These are phyloP conservation scores for Acrocephalus kingi DNA, from an alignment of 2,113 vertebrate genomes.

Conservation along the genomic window DNA sequence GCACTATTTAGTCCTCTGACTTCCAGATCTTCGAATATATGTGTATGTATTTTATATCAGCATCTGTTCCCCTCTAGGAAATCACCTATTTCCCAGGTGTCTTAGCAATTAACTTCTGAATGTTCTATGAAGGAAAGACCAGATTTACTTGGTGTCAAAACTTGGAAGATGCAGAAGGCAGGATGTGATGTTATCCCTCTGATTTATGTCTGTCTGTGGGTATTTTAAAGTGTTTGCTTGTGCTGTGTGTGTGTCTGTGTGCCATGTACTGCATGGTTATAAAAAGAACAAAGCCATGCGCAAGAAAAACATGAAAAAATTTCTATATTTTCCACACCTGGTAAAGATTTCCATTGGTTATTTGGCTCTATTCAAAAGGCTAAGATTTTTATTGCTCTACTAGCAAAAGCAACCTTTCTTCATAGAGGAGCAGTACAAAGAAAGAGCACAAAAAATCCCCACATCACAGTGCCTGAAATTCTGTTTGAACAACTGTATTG, in stretches of 20 bases:
- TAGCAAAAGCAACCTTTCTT: slow-evolving; percentile 82
- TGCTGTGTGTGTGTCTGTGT: not conserved
- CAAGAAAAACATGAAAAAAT: slow-evolving; percentile 51
- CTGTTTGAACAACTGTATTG: slow-evolving; percentile 95
- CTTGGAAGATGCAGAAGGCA: slow-evolving; percentile 11
- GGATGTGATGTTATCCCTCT: slow-evolving; percentile 31
- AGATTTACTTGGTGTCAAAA: slow-evolving; percentile 6
- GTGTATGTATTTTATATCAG: not conserved
- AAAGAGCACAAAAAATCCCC: slow-evolving; percentile 83
- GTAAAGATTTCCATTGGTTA: slow-evolving; percentile 65
- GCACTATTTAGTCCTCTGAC: not conserved
- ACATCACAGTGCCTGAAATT: slow-evolving; percentile 89
- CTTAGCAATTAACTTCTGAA: slow-evolving; percentile 38
- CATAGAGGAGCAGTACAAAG: slow-evolving; percentile 86
- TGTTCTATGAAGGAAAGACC: not conserved
- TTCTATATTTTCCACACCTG: slow-evolving; percentile 28
- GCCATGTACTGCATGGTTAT: not conserved
- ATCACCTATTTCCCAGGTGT: not conserved
- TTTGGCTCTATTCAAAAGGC: slow-evolving; percentile 73
- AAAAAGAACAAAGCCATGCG: slow-evolving; percentile 65
- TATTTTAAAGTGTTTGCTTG: slow-evolving; percentile 28
- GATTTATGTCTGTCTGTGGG: not conserved
- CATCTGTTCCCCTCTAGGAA: not conserved
- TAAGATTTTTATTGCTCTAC: slow-evolving; percentile 73
- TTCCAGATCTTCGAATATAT: not conserved